These are phyloP conservation scores for Seladonia tumulorum DNA, from an alignment of 2,888 invertebrate genomes.

Conservation along the genomic window DNA sequence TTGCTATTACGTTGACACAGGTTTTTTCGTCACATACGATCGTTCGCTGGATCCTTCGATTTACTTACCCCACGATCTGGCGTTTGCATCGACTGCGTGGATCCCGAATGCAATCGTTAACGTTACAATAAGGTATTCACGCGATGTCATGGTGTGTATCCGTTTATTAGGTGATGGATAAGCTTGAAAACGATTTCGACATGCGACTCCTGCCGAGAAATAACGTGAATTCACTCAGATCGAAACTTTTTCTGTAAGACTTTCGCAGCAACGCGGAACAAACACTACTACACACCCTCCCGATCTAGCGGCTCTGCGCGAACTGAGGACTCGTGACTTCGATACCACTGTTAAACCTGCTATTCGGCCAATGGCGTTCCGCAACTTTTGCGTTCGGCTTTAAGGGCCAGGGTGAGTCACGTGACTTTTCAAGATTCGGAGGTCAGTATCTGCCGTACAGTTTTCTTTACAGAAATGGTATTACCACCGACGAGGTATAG, in stretches of 20 bases:
- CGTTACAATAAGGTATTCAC: constrained; percentile 61
- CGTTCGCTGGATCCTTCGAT: background rate
- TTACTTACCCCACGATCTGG: constrained; percentile 80
- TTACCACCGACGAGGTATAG: too few species aligned
- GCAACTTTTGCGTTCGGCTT: background rate
- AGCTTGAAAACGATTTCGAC: background rate
- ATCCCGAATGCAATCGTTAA: constrained; percentile 61
- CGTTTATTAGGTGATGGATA: constrained; percentile 55
- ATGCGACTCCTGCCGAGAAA: background rate
- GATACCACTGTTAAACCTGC: constrained; percentile 23
- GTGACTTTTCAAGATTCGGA: too few species aligned
- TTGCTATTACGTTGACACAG: constrained; percentile 10
- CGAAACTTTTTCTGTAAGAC: constrained; percentile 19
- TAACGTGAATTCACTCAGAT: background rate
- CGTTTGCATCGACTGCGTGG: constrained; percentile 65
- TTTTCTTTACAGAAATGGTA: too few species aligned
- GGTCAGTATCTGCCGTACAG: too few species aligned
- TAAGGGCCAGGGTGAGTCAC: too few species aligned
- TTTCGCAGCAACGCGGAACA: constrained; percentile 6
- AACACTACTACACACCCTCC: constrained; percentile 41
- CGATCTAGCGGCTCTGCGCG: constrained; percentile 68
- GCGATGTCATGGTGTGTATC: constrained; percentile 70
- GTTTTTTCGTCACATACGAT: constrained; percentile 20
- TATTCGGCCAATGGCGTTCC: constrained; percentile 41
- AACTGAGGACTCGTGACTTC: constrained; percentile 63